phyloP scores from a whole-genome alignment of 1,140 invertebrate genomes.

The Platorchestia sp. region DNA sequence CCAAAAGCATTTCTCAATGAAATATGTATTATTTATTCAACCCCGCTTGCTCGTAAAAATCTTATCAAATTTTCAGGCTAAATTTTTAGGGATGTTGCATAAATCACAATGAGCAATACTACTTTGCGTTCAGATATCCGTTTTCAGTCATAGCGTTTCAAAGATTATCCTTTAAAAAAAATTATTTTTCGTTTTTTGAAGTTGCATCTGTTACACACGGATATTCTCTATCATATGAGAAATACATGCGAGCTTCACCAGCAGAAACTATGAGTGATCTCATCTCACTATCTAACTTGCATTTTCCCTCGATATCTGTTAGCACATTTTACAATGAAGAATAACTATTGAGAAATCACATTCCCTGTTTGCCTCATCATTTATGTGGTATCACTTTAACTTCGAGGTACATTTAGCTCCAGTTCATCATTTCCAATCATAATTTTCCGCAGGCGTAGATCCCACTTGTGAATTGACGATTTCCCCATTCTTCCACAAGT shows the following conservation, averaged over 20 bases:
- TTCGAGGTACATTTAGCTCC: too few species aligned
- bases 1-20: too few species aligned
- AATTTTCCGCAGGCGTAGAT: not conserved
- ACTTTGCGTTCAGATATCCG: not conserved
- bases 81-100: not conserved
- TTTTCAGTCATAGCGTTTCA: not conserved
- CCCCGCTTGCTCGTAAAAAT: not conserved
- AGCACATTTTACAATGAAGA: not conserved
- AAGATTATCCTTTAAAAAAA: too few species aligned
- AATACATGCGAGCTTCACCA: not conserved
- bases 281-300: not conserved
- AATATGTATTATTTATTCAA: not conserved
- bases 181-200: not conserved
- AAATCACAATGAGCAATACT: not conserved
- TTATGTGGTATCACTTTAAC: not conserved
- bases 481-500: not conserved
- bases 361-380: not conserved
- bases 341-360: not conserved
- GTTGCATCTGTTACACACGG: not conserved
- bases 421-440: not conserved
- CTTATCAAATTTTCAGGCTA: not conserved
- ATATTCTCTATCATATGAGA: not conserved
- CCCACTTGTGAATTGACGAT: not conserved
- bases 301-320: not conserved
- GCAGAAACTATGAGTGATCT: not conserved